Percentiles rank a stretch among this genome's conserved stretches.
Evolutionary conservation across 2,888 invertebrate species (phyloP).

Genomic region (Tigriopus californicus): DNA sequence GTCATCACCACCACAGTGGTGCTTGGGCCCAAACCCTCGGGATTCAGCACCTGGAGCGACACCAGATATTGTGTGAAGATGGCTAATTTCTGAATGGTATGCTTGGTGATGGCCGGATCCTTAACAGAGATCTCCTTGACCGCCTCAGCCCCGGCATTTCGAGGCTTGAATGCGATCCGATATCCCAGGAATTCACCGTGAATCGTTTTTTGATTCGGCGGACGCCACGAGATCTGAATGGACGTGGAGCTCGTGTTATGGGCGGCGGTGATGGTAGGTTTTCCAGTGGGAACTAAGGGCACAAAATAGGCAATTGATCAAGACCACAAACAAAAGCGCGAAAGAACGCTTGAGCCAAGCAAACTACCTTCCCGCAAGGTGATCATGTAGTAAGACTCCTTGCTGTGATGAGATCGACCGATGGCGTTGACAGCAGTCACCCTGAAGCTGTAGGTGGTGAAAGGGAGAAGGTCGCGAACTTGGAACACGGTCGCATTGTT

Average conservation of each 20-base stretch:
- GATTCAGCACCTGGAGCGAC: constrained; percentile 53
- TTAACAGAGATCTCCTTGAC: not conserved
- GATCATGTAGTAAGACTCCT: constrained; percentile 50
- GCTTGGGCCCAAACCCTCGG: constrained; percentile 49
- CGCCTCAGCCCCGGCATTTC: constrained; percentile 27
- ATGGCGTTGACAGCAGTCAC: constrained; percentile 49
- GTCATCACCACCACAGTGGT: constrained; percentile 52
- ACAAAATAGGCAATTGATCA: too few relatives aligned
- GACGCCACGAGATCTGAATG: constrained; percentile 49
- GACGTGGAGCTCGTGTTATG: constrained; percentile 49
- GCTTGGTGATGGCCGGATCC: constrained; percentile 34
- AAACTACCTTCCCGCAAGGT: constrained; percentile 49
- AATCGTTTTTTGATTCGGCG: constrained; percentile 43
- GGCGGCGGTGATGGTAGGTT: constrained; percentile 46
- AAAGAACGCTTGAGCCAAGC: constrained; percentile 8
- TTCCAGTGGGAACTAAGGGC: constrained; percentile 55
- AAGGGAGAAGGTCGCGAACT: constrained; percentile 45
- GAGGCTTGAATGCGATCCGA: constrained; percentile 44
- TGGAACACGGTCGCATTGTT: constrained; percentile 24
- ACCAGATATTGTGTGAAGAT: constrained; percentile 56
- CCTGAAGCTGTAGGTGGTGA: constrained; percentile 54
- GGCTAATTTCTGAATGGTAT: constrained; percentile 42
- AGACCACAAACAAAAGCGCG: too few relatives aligned
- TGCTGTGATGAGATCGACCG: constrained; percentile 46
- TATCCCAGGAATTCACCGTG: constrained; percentile 56